Evolutionary conservation across 2,888 invertebrate genomes (phyloP), one percentile per base, ranked within the genome.

Genomic region (Ennomos erosarius): DNA sequence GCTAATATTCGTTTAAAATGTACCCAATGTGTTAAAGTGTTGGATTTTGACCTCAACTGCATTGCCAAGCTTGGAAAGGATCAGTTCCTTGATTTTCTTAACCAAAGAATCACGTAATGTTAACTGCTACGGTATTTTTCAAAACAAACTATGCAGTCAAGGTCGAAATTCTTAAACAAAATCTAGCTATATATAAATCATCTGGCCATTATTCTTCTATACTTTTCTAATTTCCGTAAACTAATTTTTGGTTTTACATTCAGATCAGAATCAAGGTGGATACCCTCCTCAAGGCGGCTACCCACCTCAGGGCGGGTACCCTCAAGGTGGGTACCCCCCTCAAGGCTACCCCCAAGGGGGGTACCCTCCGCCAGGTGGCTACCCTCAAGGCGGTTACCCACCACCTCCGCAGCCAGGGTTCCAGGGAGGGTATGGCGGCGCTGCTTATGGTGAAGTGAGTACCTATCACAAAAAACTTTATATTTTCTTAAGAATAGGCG

Each of bases 241-340:
- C 38, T 48, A 26, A 38, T 39, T 2, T 9, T 36, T 3, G 11
- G 9, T 47, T 53, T 45, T 1, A 49, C 35, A 33, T 45, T 36
- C 81, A 87, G 87, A 87, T 78, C 88, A 85, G 65, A 83, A 84
- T 73, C 87, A 81, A 90, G 93, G 68, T 1, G 80, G 77, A 0
- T 81, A 82, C 26, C 79, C 80, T 0, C 71, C 67, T 3, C 75
- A 68, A 34, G 76, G 72, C 0, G 92, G 89, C 52, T 88, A 87
- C 65, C 87, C 87, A 0, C 70, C 69, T 9, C 84, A 73, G 11
- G 82, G 78, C 0, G 82, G 79, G 0, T 85, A 83, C 50, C 82
- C 75, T 0, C 81, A 67, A n/a, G 77, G 71, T 0, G 90, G 90
- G 0, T 90, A 88, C 64, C 88, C 84, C 5, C 79, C 67, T 78